Evolutionary conservation across 2,113 vertebrate genomes (phyloP).

Genomic region (Rhabdornis inornatus): DNA sequence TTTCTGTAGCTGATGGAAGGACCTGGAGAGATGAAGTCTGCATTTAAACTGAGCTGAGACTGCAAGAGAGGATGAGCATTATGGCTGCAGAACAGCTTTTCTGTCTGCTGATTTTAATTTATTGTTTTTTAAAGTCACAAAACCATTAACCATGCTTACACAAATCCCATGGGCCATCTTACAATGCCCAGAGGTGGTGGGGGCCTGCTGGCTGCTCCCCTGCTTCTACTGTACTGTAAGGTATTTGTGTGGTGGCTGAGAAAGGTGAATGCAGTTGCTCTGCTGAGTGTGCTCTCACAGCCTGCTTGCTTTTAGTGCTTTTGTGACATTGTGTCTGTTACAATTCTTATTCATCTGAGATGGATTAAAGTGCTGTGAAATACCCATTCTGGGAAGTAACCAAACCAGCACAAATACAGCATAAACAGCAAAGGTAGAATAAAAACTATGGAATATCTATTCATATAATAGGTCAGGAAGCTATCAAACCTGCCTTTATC

Average conservation of each 20-base stretch:
- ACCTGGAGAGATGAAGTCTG: neutral
- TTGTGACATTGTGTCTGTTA: neutral
- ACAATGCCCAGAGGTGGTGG: neutral
- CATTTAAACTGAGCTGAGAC: neutral
- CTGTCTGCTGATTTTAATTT: neutral
- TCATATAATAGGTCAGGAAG: neutral
- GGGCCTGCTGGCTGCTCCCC: neutral
- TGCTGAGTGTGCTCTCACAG: neutral
- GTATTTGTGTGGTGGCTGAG: neutral
- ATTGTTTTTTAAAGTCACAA: neutral
- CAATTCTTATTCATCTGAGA: neutral
- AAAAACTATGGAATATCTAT: neutral
- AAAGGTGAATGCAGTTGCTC: neutral
- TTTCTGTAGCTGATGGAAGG: neutral
- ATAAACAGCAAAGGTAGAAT: neutral
- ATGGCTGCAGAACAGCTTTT: neutral
- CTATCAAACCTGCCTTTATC: neutral
- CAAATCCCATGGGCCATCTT: neutral
- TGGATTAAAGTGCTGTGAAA: neutral
- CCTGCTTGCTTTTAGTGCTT: neutral
- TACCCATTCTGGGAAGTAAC: neutral
- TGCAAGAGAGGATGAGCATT: fast-evolving
- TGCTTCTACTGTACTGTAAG: neutral
- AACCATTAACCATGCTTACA: neutral
- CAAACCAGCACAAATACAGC: neutral